Evolutionary conservation across 2,797 vertebrate genomes (phyloP).

Genomic region (Sphaeramia orbicularis): DNA sequence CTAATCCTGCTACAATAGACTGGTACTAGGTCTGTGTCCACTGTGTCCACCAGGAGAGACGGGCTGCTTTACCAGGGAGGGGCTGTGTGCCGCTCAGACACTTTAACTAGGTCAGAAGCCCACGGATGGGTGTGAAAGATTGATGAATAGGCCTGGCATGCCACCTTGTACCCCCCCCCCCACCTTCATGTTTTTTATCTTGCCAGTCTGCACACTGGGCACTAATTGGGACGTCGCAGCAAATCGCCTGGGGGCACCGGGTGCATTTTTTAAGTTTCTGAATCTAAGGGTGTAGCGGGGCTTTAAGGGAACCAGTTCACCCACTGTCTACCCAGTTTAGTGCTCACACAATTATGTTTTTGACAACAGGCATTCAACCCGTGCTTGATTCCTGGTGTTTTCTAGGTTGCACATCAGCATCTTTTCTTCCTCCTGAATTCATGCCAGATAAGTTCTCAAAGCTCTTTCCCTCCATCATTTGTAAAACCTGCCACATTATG

Average conservation of each 20-base stretch:
- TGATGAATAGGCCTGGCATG: slow-evolving; percentile 79
- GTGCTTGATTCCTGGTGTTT: slow-evolving; percentile 14
- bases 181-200: slow-evolving; percentile 67
- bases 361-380: slow-evolving; percentile 47
- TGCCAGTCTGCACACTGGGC: slow-evolving; percentile 66
- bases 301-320: slow-evolving; percentile 47
- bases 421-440: slow-evolving; percentile 24
- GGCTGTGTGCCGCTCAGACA: slow-evolving; percentile 54
- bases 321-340: slow-evolving; percentile 52
- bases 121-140: slow-evolving; percentile 75
- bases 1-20: slow-evolving; percentile 74
- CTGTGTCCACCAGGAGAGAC: slow-evolving; percentile 65
- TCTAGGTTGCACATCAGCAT: slow-evolving; percentile 22
- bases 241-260: slow-evolving; percentile 58
- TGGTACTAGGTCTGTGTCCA: slow-evolving; percentile 70
- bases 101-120: slow-evolving; percentile 83
- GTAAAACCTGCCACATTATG: slow-evolving; percentile 43
- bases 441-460: slow-evolving; percentile 17
- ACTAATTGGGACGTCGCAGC: slow-evolving; percentile 80
- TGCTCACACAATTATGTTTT: slow-evolving; percentile 35
- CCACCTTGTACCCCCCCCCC: slow-evolving; percentile 75
- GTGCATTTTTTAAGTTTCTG: slow-evolving; percentile 23
- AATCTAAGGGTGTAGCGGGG: slow-evolving; percentile 33
- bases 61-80: slow-evolving; percentile 54
- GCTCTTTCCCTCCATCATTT: slow-evolving; percentile 21